A percentile compares a stretch with the other conserved stretches of the same genome.
Conservation (phyloP, 2,113 vertebrate genomes). For the Eudyptes chrysolophus region DNA sequence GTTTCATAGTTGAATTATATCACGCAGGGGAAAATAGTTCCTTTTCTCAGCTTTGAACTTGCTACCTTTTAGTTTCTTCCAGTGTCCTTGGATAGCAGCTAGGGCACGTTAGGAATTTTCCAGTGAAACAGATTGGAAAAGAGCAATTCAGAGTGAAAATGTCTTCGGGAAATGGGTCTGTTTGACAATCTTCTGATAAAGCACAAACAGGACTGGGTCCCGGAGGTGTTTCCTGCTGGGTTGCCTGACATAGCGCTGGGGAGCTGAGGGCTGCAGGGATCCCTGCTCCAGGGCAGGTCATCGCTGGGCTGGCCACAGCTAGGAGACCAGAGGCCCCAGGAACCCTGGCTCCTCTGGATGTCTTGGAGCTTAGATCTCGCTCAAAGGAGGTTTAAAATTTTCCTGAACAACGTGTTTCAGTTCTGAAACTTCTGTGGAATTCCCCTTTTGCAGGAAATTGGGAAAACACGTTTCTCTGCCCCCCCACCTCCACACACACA, state of each 20-base stretch:
- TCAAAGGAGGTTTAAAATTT: not conserved
- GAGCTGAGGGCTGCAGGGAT: not conserved
- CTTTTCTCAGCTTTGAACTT: conserved; percentile 12
- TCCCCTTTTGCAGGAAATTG: not conserved
- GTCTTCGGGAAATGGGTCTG: not conserved
- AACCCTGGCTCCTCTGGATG: not conserved
- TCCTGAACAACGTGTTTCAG: not conserved
- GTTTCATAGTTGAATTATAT: not conserved
- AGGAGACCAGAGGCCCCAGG: not conserved
- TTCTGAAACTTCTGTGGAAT: not conserved
- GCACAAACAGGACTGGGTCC: not conserved
- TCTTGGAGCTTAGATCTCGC: not conserved
- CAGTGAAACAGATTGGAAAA: not conserved
- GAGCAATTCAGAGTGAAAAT: not conserved
- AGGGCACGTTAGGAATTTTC: not conserved
- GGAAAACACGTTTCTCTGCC: not conserved
- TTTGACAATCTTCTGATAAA: not conserved
- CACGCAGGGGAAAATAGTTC: not conserved
- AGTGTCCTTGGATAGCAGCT: not conserved
- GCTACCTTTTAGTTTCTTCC: conserved; percentile 1
- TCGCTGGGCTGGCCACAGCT: not conserved
- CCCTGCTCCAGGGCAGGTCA: not conserved
- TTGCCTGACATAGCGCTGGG: not conserved
- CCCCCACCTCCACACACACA: not conserved
- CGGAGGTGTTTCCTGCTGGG: not conserved